Base-by-base conservation (phyloP, 2,797 vertebrate species). In the Melanogrammus aeglefinus region DNA sequence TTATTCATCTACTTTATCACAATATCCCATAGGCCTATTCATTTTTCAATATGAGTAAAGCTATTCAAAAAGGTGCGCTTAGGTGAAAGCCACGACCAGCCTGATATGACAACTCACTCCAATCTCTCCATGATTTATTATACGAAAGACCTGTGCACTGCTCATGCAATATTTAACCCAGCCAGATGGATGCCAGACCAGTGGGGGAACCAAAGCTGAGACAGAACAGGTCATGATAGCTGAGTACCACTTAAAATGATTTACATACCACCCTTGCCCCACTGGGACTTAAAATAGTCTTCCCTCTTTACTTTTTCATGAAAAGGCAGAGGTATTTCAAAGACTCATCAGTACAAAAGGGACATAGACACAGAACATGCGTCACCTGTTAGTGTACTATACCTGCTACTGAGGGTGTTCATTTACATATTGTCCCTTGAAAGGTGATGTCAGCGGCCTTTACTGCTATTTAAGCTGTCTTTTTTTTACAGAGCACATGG, bases 201-300 rank as follows among this genome's bases (percentile, higher is more conserved):
- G 75, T 86, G 72, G 27, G 35, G 57, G 79, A 77, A 72, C 39
- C 44, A 70, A 82, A 79, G 84, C 79, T 85, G 85, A 83, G 84
- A 83, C 85, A 82, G 88, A 87, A 82, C 86, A 80, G 79, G 77
- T 77, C 78, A 83, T 83, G 24, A 81, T 72, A 72, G 82, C 83
- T 79, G 76, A 86, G 84, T 51, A 75, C 83, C 89, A 86, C 91
- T 93, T 92, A 81, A 90, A 89, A 93, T 92, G 21, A 78, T 80
- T 89, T 29, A 10, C 85, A 91, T 93, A 88, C 88, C 85, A 85
- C 78, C 88, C 74, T 76, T 75, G 70, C 77, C 72, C 84, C 79
- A 82, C 81, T 69, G 63, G 73, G 73, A 81, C 47, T 66, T 81
- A 84, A 88, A 91, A 91, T 86, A 90, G 81, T 35, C 13, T 71